A percentile compares a stretch with the other conserved stretches of the same genome.
Evolutionary conservation across 2,888 invertebrate genomes (phyloP).

Genomic region (Agonopterix subpropinquella): DNA sequence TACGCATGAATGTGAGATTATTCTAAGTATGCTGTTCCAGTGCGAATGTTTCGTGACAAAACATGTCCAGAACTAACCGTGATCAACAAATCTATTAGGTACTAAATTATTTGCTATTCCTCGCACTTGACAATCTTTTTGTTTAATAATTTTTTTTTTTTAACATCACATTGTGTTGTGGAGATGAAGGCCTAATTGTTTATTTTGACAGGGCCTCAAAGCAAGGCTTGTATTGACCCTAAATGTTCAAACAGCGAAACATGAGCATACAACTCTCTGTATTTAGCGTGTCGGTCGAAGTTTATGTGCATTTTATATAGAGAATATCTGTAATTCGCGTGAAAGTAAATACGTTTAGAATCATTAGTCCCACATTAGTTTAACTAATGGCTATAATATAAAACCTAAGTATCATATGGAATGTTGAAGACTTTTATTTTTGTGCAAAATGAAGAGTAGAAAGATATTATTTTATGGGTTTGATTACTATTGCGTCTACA

Average conservation of each 20-base stretch:
- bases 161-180: conserved; percentile 3
- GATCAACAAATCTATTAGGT: neutral
- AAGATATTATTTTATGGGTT: conserved; percentile 47
- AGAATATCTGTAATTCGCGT: conserved; percentile 28
- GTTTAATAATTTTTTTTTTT: too few species aligned
- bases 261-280: neutral
- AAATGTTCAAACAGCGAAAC: neutral
- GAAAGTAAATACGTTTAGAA: conserved; percentile 38
- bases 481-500: conserved; percentile 48
- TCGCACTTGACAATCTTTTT: too few species aligned
- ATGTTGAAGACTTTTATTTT: conserved; percentile 49
- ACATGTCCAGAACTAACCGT: neutral
- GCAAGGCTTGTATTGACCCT: neutral
- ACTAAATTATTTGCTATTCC: too few species aligned
- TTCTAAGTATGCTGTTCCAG: conserved; percentile 47
- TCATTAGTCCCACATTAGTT: conserved; percentile 48
- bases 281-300: neutral
- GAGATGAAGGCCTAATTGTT: conserved; percentile 4
- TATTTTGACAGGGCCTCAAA: neutral
- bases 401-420: conserved; percentile 42
- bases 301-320: conserved; percentile 40
- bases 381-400: conserved; percentile 52
- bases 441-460: conserved; percentile 43
- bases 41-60: conserved; percentile 32
- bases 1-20: conserved; percentile 62